phyloP scores from a whole-genome alignment of 1,140 invertebrate genomes.

The Tigriopus japonicus region DNA sequence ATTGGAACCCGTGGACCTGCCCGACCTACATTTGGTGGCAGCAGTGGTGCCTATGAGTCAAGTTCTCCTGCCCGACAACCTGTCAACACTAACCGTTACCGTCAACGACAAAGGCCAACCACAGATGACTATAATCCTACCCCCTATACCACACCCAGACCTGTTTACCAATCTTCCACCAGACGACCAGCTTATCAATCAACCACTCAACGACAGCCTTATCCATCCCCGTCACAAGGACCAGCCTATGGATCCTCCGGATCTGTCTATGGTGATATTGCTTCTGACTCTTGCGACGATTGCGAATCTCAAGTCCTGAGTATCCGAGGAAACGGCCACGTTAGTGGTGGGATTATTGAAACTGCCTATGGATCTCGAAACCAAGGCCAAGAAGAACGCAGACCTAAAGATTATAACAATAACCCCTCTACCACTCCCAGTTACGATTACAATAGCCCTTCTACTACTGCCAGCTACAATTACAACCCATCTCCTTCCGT shows the following conservation, averaged over 20 bases:
- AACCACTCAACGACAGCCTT: too few relatives aligned
- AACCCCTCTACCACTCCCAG: too few relatives aligned
- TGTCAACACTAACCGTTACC: neutral
- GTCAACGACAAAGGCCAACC: too few relatives aligned
- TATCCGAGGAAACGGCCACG: neutral
- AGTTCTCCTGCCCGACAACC: neutral
- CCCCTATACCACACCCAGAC: too few relatives aligned
- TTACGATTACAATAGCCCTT: too few relatives aligned
- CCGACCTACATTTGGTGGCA: too few relatives aligned
- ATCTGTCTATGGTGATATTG: neutral
- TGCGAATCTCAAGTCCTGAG: constrained; percentile 1
- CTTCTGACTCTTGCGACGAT: neutral
- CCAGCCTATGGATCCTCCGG: neutral
- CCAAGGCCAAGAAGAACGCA: constrained; percentile 5
- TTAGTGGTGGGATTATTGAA: neutral
- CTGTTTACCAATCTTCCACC: too few relatives aligned
- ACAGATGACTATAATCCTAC: too few relatives aligned
- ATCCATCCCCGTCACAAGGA: too few relatives aligned
- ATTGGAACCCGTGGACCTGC: neutral
- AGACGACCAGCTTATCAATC: too few relatives aligned
- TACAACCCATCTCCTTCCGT: too few relatives aligned
- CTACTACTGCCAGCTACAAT: too few relatives aligned
- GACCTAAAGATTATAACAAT: neutral
- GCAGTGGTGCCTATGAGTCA: neutral
- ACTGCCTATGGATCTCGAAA: neutral